Conservation (phyloP, 2,797 vertebrate species). For the Mus spretus region DNA sequence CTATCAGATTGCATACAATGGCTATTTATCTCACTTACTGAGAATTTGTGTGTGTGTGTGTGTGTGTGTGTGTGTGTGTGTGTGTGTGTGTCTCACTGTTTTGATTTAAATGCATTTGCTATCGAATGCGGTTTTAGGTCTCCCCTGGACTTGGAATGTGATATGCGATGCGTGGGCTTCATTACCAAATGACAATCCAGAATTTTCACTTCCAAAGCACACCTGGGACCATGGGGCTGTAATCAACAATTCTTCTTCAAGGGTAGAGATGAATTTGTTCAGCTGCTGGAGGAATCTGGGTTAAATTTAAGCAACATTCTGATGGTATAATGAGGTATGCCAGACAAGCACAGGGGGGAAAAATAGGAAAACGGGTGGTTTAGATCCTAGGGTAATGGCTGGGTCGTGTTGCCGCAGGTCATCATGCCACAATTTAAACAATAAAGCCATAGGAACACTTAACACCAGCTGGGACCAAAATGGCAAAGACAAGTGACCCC, state of each 20-base stretch:
- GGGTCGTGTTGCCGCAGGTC: background rate
- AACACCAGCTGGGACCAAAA: background rate
- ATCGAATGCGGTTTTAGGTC: conserved; percentile 39
- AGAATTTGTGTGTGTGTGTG: background rate
- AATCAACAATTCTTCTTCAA: conserved; percentile 62
- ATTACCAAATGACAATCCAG: background rate
- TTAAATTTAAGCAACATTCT: conserved; percentile 51
- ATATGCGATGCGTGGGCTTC: background rate
- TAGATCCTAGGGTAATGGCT: background rate
- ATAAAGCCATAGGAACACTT: background rate
- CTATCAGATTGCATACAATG: conserved; percentile 16
- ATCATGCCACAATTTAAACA: background rate
- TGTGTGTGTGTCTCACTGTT: conserved; percentile 19
- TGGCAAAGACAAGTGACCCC: background rate
- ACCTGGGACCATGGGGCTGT: conserved; percentile 6
- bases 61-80: background rate
- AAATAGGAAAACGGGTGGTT: background rate
- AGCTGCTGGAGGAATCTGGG: background rate
- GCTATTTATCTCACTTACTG: conserved; percentile 48
- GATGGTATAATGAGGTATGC: background rate
- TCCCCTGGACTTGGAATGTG: conserved; percentile 20
- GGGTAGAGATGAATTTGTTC: conserved; percentile 30
- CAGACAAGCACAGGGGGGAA: background rate
- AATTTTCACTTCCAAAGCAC: conserved; percentile 55
- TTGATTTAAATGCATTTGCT: conserved; percentile 63